A percentile compares a stretch with the other conserved stretches of the same genome.
Evolutionary conservation across 2,113 vertebrate genomes (phyloP).

Genomic region (Cephalopterus ornatus): DNA sequence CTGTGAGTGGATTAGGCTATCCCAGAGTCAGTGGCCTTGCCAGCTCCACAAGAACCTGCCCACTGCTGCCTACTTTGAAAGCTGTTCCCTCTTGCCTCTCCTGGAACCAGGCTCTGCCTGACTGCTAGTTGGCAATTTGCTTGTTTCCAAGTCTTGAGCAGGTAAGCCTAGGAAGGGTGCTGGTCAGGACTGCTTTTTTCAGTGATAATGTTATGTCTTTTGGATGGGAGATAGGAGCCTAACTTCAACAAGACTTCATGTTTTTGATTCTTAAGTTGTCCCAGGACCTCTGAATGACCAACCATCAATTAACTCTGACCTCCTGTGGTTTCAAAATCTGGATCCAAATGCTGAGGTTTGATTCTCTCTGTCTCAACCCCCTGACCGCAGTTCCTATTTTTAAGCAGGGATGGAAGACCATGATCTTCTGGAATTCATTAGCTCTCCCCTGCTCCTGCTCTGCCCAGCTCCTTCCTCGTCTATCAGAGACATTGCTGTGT

Average conservation of each 20-base stretch:
- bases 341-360: slow-evolving; percentile 17
- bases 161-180: not conserved
- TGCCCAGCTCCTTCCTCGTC: not conserved
- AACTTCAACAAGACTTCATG: not conserved
- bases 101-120: not conserved
- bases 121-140: not conserved
- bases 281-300: slow-evolving; percentile 51
- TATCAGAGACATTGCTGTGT: not conserved
- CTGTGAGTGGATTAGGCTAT: slow-evolving; percentile 42
- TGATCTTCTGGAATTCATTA: slow-evolving; percentile 40
- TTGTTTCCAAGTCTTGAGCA: not conserved
- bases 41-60: not conserved
- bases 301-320: slow-evolving; percentile 1
- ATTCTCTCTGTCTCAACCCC: slow-evolving; percentile 10
- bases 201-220: not conserved
- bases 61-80: not conserved
- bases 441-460: rapidly evolving
- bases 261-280: not conserved
- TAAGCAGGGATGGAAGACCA: not conserved
- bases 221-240: not conserved
- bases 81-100: not conserved
- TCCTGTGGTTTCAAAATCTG: slow-evolving; percentile 23
- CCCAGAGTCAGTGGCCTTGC: not conserved
- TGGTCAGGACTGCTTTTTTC: not conserved
- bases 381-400: slow-evolving; percentile 1